A percentile compares a stretch with the other conserved stretches of the same genome.
Evolutionary conservation across 2,113 vertebrate genomes (phyloP).

Genomic region (Ondatra zibethicus): DNA sequence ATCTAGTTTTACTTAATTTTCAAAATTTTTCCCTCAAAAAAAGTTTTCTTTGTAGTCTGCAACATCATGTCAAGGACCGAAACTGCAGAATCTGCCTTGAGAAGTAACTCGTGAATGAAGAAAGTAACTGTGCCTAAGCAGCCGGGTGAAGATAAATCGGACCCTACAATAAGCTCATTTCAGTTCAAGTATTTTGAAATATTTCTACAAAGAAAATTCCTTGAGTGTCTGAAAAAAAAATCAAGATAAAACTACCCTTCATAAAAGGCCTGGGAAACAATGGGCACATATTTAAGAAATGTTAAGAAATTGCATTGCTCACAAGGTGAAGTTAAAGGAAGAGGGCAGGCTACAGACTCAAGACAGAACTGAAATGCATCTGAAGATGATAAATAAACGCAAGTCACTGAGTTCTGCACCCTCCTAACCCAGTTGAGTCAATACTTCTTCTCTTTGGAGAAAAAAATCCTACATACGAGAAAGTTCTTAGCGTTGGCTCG

Average conservation of each 20-base stretch:
- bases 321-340: conserved; percentile 3
- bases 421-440: conserved; percentile 56
- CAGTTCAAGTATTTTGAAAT: conserved; percentile 2
- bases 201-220: not conserved
- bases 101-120: not conserved
- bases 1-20: not conserved
- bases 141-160: not conserved
- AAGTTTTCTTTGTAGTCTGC: not conserved
- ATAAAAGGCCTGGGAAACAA: not conserved
- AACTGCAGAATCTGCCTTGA: not conserved
- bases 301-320: not conserved
- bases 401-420: conserved; percentile 7
- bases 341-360: not conserved
- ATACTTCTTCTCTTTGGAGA: conserved; percentile 1
- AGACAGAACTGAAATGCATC: conserved; percentile 21
- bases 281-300: not conserved
- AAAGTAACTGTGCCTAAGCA: not conserved
- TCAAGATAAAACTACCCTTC: conserved; percentile 52
- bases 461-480: conserved; percentile 5
- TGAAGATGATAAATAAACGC: conserved; percentile 1
- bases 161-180: not conserved
- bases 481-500: not conserved
- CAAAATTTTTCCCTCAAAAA: not conserved
- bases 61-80: not conserved
- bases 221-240: conserved; percentile 1